Evolutionary conservation across 2,797 vertebrate species (phyloP), one percentile per base, ranked within the genome.

Genomic region (Sebastes taczanowskii): DNA sequence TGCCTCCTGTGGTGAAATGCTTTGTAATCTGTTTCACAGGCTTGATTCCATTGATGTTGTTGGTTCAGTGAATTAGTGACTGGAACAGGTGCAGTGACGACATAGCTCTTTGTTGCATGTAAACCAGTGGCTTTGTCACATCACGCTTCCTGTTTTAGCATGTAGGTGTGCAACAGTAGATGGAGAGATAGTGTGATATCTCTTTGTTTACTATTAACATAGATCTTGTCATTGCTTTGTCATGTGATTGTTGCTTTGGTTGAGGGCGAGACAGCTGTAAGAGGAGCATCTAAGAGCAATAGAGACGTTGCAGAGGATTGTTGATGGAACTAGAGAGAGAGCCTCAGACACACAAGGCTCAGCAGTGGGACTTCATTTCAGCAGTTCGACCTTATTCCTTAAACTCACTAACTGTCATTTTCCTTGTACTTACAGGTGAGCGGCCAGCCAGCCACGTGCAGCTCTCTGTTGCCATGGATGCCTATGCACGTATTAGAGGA

Each of bases 381-480:
- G 23, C 42, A 55, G 42, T 29, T 68, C 3, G 22, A 34, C 14
- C 4, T 56, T n/a, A 46, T 23, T 56, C 23, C 71, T 14, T 71
- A 6, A 56, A 30, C 23, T 58, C 20, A 52, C 20, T n/a, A n/a
- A n/a, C 49, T 20, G 18, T 52, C 20, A 52, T 52, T 52, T n/a
- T 52, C 49, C 18, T 46, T 52, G 6, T n/a, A n/a, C 74, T 81
- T n/a, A 23, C 94, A 95, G 95, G 92, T 93, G 91, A 94, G 86
- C 68, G 25, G 90, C 86, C 90, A 53, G 83, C 56, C 77, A 71
- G 81, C 49, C 4, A 64, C 30, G 58, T 63, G 73, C 64, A 74
- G 53, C 85, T 87, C 62, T 73, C 29, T 56, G 81, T 83, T 86
- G 89, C 83, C 61, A 99, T 99, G 98, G 98, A 98, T 27, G 79